These are phyloP conservation scores for Lasioglossum calceatum DNA, from an alignment of 2,888 invertebrate species.

Conservation along the genomic window DNA sequence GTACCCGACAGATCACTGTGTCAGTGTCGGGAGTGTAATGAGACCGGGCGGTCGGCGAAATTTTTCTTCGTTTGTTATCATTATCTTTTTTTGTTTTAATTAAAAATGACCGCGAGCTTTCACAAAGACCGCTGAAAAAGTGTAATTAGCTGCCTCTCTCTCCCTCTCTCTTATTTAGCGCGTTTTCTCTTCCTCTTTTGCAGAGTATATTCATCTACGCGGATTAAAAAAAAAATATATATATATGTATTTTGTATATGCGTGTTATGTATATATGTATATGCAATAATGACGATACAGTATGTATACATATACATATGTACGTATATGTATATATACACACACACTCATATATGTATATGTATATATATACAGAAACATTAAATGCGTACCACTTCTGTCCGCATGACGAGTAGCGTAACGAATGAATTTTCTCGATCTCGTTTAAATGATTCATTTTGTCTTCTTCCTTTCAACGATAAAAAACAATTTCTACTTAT, in stretches of 20 bases:
- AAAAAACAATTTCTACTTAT: constrained; percentile 72
- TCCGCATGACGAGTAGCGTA: constrained; percentile 70
- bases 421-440: constrained; percentile 64
- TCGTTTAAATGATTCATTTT: constrained; percentile 60
- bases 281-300: constrained; percentile 66
- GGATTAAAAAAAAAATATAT: constrained; percentile 66
- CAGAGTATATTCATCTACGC: constrained; percentile 58
- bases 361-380: constrained; percentile 22
- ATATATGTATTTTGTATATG: constrained; percentile 41
- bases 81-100: constrained; percentile 42
- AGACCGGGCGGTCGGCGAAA: constrained; percentile 43
- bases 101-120: constrained; percentile 67
- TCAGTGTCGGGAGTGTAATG: constrained; percentile 25
- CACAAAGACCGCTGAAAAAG: constrained; percentile 73
- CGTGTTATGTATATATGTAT: constrained; percentile 58
- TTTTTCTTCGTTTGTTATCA: constrained; percentile 28
- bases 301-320: constrained; percentile 46
- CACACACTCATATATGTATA: constrained; percentile 6
- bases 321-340: constrained; percentile 13
- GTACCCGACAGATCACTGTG: constrained; percentile 14
- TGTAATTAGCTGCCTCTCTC: constrained; percentile 81
- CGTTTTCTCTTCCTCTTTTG: constrained; percentile 28
- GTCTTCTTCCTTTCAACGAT: constrained; percentile 3
- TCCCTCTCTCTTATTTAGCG: constrained; percentile 68
- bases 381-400: constrained; percentile 65